phyloP scores from a whole-genome alignment of 1,140 invertebrate species.

The Artemia franciscana region DNA sequence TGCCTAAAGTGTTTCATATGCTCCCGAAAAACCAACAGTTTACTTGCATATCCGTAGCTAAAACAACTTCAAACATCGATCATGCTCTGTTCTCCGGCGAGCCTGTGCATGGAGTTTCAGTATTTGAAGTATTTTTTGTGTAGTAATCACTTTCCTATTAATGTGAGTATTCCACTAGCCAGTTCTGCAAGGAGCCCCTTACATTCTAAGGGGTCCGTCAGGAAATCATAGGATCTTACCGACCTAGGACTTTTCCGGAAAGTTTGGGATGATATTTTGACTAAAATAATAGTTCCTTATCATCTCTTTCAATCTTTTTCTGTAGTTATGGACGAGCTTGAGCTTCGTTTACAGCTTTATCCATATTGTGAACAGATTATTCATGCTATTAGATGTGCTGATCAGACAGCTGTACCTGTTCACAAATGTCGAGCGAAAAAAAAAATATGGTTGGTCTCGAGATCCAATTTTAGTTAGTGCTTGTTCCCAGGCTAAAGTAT shows the following conservation, averaged over 20 bases:
- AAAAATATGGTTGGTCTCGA: no score
- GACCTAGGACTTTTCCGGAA: background rate
- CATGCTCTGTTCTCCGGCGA: background rate
- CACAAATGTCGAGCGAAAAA: background rate
- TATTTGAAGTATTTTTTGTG: background rate
- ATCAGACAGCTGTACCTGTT: background rate
- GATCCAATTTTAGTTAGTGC: background rate
- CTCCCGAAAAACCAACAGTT: background rate
- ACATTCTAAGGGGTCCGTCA: background rate
- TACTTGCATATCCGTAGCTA: background rate
- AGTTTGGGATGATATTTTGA: background rate
- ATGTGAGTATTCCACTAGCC: background rate
- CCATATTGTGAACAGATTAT: background rate
- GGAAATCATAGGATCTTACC: background rate
- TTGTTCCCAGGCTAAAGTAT: background rate
- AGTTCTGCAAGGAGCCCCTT: background rate
- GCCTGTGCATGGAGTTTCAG: background rate
- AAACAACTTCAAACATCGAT: background rate
- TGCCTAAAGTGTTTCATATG: background rate
- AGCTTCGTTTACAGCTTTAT: background rate
- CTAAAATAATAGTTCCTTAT: background rate
- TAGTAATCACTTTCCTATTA: background rate
- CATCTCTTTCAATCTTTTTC: no score
- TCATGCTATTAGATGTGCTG: background rate
- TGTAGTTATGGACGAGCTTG: background rate